A percentile compares a stretch with the other conserved stretches of the same genome.
phyloP scores from a whole-genome alignment of 2,113 vertebrate species.

The Microcebus jonahi region DNA sequence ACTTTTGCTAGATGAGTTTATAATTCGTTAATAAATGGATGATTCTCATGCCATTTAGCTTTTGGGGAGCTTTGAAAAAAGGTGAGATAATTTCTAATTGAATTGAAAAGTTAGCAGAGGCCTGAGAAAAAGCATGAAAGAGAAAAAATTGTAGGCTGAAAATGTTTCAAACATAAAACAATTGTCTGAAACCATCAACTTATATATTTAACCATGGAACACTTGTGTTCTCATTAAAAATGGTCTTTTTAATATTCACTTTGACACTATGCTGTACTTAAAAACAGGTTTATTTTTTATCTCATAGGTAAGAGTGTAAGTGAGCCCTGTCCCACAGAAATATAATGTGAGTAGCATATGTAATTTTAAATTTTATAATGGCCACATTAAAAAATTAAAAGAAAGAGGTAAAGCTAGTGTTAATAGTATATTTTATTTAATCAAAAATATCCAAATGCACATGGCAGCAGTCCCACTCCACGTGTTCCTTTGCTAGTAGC shows the following conservation, averaged over 20 bases:
- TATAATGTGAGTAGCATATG: background rate
- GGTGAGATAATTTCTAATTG: background rate
- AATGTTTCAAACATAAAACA: background rate
- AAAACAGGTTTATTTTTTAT: background rate
- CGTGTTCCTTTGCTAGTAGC: background rate
- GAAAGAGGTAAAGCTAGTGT: background rate
- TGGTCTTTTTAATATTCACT: background rate
- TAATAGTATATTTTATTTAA: background rate
- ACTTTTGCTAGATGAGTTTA: background rate
- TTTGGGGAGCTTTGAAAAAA: background rate
- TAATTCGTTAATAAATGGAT: background rate
- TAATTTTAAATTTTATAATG: background rate
- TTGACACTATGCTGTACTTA: background rate
- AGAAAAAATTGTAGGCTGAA: background rate
- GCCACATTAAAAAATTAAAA: background rate
- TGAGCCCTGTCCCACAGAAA: background rate
- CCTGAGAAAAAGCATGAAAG: background rate
- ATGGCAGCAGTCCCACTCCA: background rate
- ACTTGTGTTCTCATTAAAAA: background rate
- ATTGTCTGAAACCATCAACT: background rate
- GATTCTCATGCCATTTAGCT: background rate
- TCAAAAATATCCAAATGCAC: background rate
- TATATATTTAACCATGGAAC: background rate
- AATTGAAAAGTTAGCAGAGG: background rate
- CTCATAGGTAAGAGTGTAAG: background rate